Base-by-base conservation (phyloP, 1,140 invertebrate species). In the Danaus plexippus region DNA sequence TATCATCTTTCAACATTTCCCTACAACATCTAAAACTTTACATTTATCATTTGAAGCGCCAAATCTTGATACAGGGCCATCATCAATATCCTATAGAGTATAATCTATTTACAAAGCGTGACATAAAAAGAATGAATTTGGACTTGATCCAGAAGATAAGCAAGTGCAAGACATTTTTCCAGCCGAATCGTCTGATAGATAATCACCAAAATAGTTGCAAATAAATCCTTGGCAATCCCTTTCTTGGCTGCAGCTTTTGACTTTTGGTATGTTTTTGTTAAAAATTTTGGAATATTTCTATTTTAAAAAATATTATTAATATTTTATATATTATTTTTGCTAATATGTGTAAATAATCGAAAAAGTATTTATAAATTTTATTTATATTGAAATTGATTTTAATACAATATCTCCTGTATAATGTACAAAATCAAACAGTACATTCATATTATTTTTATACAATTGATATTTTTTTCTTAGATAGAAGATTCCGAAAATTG, bases 31-130 rank as follows among this genome's bases (percentile, higher is more conserved):
- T 9, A 42, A 52, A 11, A 52, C 10, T n/a, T 41, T 11, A n/a
- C 5, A 52, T 52, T 52, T 52, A 52, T 52, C 50, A 52, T 52
- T 42, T 12, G 22, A 32, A 40, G 13, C 43, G 54, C 54, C 54
- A 56, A 48, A 55, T 48, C 47, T n/a, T 49, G 42, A 56, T 48
- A 49, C 43, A 49, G 43, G 47, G 42, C 54, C 49, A 15, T 47
- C 55, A 54, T 57, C 60, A 62, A 62, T 62, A 62, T 53, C 13
- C 32, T 44, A 46, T 52, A 61, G 43, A 32, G 22, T 32, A 44
- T 57, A 62, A 62, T 62, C 55, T 57, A 62, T 62, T 62, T 62
- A 62, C 52, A 57, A 56, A 32, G 55, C 44, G 60, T 62, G 57
- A 32, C 60, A 57, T 56, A 54, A 50, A 61, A 62, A 57, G 46